phyloP scores from a whole-genome alignment of 37 sponge, comb jelly and placozoan genomes.

The Chondrosia reniformis region DNA sequence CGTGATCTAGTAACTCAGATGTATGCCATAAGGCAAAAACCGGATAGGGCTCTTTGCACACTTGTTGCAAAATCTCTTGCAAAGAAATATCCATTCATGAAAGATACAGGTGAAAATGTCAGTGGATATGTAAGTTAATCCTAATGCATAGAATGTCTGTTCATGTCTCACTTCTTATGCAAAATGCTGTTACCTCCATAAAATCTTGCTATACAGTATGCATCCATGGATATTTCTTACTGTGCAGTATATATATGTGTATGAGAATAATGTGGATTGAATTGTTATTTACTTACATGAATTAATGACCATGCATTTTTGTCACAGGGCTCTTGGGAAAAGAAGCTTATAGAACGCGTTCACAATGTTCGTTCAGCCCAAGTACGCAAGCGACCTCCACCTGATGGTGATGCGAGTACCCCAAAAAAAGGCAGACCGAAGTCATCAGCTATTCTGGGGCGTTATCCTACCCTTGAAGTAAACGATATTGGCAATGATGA shows the following conservation, averaged over 20 bases:
- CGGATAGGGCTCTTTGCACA: conserved; percentile 18
- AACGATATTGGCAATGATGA: neutral
- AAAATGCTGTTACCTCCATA: too few species aligned
- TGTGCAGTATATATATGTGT: too few species aligned
- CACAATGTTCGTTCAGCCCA: conserved; percentile 21
- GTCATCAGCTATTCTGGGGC: neutral
- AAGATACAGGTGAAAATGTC: conserved; percentile 22
- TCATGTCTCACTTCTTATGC: neutral
- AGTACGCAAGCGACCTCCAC: neutral
- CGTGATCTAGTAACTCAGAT: conserved; percentile 14
- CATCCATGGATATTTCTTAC: too few species aligned
- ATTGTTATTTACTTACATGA: neutral
- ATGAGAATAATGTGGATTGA: neutral
- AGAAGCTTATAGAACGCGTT: conserved; percentile 28
- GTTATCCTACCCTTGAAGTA: neutral
- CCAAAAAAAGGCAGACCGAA: neutral
- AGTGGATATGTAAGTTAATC: conserved; percentile 33
- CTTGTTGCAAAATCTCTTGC: conserved; percentile 28
- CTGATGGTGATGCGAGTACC: conserved; percentile 5
- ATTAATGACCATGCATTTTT: neutral
- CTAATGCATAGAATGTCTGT: neutral
- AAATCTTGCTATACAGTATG: too few species aligned
- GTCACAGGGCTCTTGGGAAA: conserved; percentile 34
- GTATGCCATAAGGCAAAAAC: conserved; percentile 19
- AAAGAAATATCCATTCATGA: conserved; percentile 30